These are phyloP conservation scores for Temnothorax nylanderi DNA, from an alignment of 1,140 invertebrate species.

Conservation along the genomic window DNA sequence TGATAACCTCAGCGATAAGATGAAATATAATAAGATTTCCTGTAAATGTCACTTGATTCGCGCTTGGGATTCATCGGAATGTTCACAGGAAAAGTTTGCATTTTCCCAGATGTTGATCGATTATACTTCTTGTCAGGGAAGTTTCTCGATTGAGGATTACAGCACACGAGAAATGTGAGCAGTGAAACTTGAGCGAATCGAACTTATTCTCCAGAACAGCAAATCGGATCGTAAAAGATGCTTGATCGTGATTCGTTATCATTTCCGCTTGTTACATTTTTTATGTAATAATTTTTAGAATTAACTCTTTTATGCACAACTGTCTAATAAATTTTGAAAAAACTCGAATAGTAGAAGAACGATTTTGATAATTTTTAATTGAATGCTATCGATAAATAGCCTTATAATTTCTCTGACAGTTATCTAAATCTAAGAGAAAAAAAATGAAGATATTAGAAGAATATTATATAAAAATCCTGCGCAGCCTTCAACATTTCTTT, in stretches of 20 bases:
- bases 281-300: neutral
- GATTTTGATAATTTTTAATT: neutral
- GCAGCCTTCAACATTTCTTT: neutral
- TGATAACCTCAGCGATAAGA: constrained; percentile 26
- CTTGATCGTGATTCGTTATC: neutral
- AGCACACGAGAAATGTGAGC: neutral
- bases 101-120: neutral
- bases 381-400: neutral
- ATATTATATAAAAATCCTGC: neutral
- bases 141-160: neutral
- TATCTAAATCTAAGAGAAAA: neutral
- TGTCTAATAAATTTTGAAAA: neutral
- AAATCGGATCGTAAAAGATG: neutral
- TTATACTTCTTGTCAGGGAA: neutral
- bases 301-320: neutral
- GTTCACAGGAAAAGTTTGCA: neutral
- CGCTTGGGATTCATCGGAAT: neutral
- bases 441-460: neutral
- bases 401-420: neutral
- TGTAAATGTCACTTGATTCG: neutral
- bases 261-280: neutral
- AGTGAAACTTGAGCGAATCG: neutral
- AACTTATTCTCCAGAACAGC: neutral
- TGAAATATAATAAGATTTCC: neutral
- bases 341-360: neutral